Percentiles rank a stretch among this genome's conserved stretches.
phyloP scores from a whole-genome alignment of 1,140 invertebrate genomes.

The Belonocnema kinseyi region DNA sequence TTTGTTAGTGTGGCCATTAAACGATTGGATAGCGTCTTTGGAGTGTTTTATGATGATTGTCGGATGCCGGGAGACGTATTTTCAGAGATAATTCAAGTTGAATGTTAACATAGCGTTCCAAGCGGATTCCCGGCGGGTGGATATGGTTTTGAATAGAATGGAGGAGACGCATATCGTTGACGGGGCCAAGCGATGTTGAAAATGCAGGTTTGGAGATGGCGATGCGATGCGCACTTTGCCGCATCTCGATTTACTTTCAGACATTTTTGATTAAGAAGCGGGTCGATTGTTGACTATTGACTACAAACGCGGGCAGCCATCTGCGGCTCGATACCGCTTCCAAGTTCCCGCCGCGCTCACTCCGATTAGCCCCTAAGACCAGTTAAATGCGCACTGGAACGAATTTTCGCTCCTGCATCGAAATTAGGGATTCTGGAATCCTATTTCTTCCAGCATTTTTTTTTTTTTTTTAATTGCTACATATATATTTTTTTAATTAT shows the following conservation, averaged over 20 bases:
- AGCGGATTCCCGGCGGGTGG: neutral
- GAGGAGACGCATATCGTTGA: neutral
- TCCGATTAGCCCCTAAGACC: constrained; percentile 35
- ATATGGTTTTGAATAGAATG: neutral
- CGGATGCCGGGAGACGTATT: neutral
- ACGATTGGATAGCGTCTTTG: neutral
- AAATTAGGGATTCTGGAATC: neutral
- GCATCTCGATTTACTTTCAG: constrained; percentile 48
- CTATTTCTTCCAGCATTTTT: neutral
- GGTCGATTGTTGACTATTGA: constrained; percentile 41
- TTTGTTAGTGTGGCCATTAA: constrained; percentile 34
- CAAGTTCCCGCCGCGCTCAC: constrained; percentile 55
- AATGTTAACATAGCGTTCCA: neutral
- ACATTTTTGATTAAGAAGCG: constrained; percentile 47
- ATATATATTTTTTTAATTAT: no score
- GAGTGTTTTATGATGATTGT: neutral
- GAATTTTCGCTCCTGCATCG: neutral
- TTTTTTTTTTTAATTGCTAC: neutral
- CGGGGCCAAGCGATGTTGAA: constrained; percentile 30
- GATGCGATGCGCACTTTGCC: constrained; percentile 30
- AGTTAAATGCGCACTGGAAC: constrained; percentile 19
- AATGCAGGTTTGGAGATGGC: constrained; percentile 40
- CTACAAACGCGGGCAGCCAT: constrained; percentile 54
- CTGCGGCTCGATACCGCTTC: constrained; percentile 55
- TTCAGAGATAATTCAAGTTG: constrained; percentile 10